Base-by-base conservation (phyloP, 2,113 vertebrate genomes). In the Hemichromis elongatus region DNA sequence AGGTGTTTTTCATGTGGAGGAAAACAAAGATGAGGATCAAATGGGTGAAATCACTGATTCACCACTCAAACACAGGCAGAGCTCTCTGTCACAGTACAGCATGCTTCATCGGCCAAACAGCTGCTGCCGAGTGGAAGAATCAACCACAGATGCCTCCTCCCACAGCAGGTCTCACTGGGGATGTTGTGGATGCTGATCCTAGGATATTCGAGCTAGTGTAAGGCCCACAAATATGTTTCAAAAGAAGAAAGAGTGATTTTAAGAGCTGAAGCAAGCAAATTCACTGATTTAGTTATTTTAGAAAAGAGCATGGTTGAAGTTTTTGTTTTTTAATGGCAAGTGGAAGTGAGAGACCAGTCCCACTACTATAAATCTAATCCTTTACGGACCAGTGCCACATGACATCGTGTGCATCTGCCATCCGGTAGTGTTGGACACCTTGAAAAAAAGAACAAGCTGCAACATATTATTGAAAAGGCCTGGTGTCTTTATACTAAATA, bases 331-430 rank as follows among this genome's bases (percentile, higher is more conserved):
- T 42, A 11, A 42, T 12, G 42, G 12, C 28, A 33, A 3, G 4
- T 45, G 11, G 42, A 3, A 14, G 13, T 45, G 12, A 45, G 42
- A 45, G 42, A 45, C 42, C 42, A 45, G 42, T 45, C 42, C 5
- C 42, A 45, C 13, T 14, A 13, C 5, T 13, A 14, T 45, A 3
- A 70, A 70, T 8, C n/a, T 45, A 9, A 21, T 70, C 21, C 66
- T 1, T 45, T 42, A 70, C 2, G 0, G 37, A 0, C 37, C 2
- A 8, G 9, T 3, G n/a, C 12, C 63, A 42, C 37, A 0, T 14
- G 63, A 42, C 12, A 0, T 42, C n/a, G 16, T 68, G n/a, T 10
- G 63, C 63, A 70, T 45, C 21, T 26, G 21, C 26, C 37, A 40
- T 42, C 30, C 0, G 12, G 61, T 21, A 70, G 63, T 26, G n/a